Conservation (phyloP, 2,113 vertebrate species). For the Nerophis lumbriciformis region DNA sequence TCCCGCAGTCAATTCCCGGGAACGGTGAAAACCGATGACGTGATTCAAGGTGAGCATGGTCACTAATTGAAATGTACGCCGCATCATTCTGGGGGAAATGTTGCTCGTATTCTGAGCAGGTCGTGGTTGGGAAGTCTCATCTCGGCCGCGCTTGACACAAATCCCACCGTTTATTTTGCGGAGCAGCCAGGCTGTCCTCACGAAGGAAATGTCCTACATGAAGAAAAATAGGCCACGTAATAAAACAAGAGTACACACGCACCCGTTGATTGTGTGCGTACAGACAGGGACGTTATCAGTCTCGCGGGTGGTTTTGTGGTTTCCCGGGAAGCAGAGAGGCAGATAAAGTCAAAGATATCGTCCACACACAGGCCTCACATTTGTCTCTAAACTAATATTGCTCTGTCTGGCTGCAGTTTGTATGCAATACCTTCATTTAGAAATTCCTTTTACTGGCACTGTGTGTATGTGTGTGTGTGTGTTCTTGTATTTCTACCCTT, state of each 20-base stretch:
- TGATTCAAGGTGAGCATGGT: not conserved
- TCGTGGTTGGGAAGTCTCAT: no score
- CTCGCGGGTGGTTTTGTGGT: constrained; percentile 30
- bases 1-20: not conserved
- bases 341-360: constrained; percentile 19
- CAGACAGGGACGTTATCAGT: constrained; percentile 57
- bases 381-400: constrained; percentile 27
- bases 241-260: constrained; percentile 11
- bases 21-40: not conserved
- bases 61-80: not conserved
- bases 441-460: constrained; percentile 12
- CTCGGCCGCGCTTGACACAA: no score
- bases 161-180: no score
- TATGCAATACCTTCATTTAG: constrained; percentile 22
- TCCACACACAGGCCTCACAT: constrained; percentile 12
- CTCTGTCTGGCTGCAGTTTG: constrained; percentile 16
- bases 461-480: no score
- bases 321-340: constrained; percentile 33
- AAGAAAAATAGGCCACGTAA: no score
- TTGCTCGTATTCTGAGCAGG: not conserved
- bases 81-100: not conserved
- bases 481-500: no score
- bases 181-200: no score
- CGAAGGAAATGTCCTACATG: no score
- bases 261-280: constrained; percentile 44